phyloP scores from a whole-genome alignment of 2,888 invertebrate species.

The Synergus gifuensis region DNA sequence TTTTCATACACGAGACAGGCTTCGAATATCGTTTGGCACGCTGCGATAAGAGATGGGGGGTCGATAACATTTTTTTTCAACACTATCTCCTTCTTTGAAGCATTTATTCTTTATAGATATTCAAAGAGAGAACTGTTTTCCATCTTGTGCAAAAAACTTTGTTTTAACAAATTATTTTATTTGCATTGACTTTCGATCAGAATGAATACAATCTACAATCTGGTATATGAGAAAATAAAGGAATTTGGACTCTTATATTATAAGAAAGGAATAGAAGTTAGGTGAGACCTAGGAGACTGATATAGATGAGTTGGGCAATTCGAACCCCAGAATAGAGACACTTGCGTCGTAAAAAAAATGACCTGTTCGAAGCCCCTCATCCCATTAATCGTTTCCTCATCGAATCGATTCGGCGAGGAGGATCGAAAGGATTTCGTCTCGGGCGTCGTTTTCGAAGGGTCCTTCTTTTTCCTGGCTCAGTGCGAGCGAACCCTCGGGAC shows the following conservation, averaged over 20 bases:
- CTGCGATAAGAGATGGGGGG: conserved; percentile 45
- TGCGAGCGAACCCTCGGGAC: conserved; percentile 64
- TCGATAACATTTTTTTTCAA: conserved; percentile 24
- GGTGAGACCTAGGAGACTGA: conserved; percentile 10
- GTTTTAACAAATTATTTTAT: not conserved
- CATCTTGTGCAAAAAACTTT: not conserved
- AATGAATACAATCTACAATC: too few species aligned
- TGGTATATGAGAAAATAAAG: not conserved
- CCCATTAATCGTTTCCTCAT: conserved; percentile 50
- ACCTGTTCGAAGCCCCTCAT: conserved; percentile 21
- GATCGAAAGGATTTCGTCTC: conserved; percentile 54
- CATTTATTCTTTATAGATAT: conserved; percentile 6
- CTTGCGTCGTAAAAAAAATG: conserved; percentile 20
- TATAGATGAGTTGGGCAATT: conserved; percentile 37
- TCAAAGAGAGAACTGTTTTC: not conserved
- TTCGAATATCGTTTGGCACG: conserved; percentile 52
- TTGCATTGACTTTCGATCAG: not conserved
- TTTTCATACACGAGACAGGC: conserved; percentile 48
- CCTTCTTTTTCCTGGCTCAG: conserved; percentile 51
- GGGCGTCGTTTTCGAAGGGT: conserved; percentile 54
- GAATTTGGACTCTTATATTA: not conserved
- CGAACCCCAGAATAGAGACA: conserved; percentile 38
- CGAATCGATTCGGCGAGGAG: conserved; percentile 49
- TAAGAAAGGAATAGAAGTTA: conserved; percentile 3
- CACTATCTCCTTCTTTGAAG: not conserved